These are phyloP conservation scores for Riparia riparia DNA, from an alignment of 2,113 vertebrate genomes.

Conservation along the genomic window DNA sequence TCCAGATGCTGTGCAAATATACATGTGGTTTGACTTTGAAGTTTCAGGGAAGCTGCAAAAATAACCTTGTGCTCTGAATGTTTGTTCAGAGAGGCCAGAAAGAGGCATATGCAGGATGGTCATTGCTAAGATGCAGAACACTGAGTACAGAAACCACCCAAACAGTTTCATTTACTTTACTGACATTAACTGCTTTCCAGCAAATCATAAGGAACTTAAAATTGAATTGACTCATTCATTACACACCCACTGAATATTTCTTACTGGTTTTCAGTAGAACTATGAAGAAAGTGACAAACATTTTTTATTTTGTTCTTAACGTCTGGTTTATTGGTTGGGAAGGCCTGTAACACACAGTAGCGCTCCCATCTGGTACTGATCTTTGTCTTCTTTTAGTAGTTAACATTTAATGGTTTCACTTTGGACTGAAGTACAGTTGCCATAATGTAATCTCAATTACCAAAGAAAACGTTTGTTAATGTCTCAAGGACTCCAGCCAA, in stretches of 20 bases:
- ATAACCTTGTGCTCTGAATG: not conserved
- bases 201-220: not conserved
- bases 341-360: not conserved
- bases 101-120: not conserved
- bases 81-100: not conserved
- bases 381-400: not conserved
- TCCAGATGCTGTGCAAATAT: not conserved
- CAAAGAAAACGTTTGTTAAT: not conserved
- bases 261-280: not conserved
- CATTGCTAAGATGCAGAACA: not conserved
- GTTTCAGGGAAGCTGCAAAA: not conserved
- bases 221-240: not conserved
- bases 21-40: not conserved
- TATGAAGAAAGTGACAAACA: not conserved
- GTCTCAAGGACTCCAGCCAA: not conserved
- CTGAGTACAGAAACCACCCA: rapidly evolving
- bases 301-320: not conserved
- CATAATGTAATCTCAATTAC: not conserved
- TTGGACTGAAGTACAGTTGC: not conserved
- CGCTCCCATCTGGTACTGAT: not conserved
- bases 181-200: not conserved
- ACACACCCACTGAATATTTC: not conserved
- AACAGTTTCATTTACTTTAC: not conserved
- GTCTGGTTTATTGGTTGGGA: not conserved
- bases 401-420: not conserved